These are phyloP conservation scores for Spatulosminthurus flaviceps DNA, from an alignment of 2,888 invertebrate genomes.

Conservation along the genomic window DNA sequence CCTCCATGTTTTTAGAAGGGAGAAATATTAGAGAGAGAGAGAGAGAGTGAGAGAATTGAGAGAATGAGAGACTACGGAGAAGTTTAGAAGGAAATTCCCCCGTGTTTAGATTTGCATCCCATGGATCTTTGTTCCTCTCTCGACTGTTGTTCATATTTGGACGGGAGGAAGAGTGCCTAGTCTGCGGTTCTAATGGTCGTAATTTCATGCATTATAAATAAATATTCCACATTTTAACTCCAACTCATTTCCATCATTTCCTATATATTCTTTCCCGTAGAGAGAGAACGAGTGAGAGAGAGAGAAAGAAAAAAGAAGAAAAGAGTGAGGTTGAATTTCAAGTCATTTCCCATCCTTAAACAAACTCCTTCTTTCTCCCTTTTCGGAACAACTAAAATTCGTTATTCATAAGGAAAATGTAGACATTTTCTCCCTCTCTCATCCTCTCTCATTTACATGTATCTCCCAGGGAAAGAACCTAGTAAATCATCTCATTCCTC, in stretches of 20 bases:
- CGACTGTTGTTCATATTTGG: slow-evolving; percentile 46
- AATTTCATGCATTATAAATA: slow-evolving; percentile 51
- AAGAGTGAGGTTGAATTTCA: slow-evolving; percentile 22
- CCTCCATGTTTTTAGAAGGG: background rate
- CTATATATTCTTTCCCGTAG: slow-evolving; percentile 1
- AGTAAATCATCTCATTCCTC: slow-evolving; percentile 24
- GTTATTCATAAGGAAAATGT: slow-evolving; percentile 39
- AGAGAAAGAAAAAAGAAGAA: no score
- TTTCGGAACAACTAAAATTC: slow-evolving; percentile 38
- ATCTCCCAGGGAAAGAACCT: slow-evolving; percentile 7
- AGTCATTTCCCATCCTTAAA: slow-evolving; percentile 38
- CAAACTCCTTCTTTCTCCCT: slow-evolving; percentile 22
- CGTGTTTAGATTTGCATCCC: slow-evolving; percentile 42
- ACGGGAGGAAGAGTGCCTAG: slow-evolving; percentile 44
- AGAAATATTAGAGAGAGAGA: background rate
- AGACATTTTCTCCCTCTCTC: slow-evolving; percentile 39
- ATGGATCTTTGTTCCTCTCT: background rate
- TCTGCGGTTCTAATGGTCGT: slow-evolving; percentile 49
- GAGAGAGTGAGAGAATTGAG: background rate
- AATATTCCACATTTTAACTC: slow-evolving; percentile 48
- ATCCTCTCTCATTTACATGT: slow-evolving; percentile 23
- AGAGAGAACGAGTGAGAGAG: background rate
- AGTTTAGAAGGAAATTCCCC: slow-evolving; percentile 36
- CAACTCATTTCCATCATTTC: slow-evolving; percentile 40
- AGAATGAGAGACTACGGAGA: slow-evolving; percentile 17